Base-by-base conservation (phyloP, 2,113 vertebrate species). In the Hippocampus mohnikei region DNA sequence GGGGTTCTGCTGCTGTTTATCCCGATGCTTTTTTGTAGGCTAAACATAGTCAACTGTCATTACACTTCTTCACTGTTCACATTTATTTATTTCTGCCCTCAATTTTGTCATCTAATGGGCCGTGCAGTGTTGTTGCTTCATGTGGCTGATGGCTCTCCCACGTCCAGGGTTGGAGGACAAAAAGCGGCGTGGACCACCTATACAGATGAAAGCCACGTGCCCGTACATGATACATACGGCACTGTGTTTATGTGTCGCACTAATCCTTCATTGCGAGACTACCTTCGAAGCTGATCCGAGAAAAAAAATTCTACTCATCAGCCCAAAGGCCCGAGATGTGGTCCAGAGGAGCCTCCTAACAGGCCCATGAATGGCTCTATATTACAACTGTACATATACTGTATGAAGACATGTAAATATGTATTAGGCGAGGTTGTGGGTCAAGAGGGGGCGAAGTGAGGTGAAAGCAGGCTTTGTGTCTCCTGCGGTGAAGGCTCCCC, bases 381-480 rank as follows among this genome's bases (percentile, higher is more conserved):
- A 83, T 82, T 86, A 82, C 75, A 67, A 66, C 27, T 81, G 82
- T 73, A 66, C 11, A 63, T 66, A 58, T 72, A 76, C 71, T 68
- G 50, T 75, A 74, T 74, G 67, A 84, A 84, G 67, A 85, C 60
- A 85, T 85, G 85, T 87, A 86, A 85, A 87, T 89, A 84, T 88
- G 85, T 82, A 89, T 89, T 84, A 87, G 72, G 0, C 62, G 61
- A 27, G 58, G 71, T 67, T 62, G 60, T 73, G 63, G 71, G 68
- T 44, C 15, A 25, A 73, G 52, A 18, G 63, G 70, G 64, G 69
- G 73, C 33, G 63, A 53, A 55, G 62, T n/a, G 72, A 69, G 80
- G 83, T 92, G 88, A 93, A 93, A 93, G 92, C 90, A 2, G 86
- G 73, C 92, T 92, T 93, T 93, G 92, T 93, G 86, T 81, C 75